These are phyloP conservation scores for Oppia nitens DNA, from an alignment of 1,140 invertebrate species.

Conservation along the genomic window DNA sequence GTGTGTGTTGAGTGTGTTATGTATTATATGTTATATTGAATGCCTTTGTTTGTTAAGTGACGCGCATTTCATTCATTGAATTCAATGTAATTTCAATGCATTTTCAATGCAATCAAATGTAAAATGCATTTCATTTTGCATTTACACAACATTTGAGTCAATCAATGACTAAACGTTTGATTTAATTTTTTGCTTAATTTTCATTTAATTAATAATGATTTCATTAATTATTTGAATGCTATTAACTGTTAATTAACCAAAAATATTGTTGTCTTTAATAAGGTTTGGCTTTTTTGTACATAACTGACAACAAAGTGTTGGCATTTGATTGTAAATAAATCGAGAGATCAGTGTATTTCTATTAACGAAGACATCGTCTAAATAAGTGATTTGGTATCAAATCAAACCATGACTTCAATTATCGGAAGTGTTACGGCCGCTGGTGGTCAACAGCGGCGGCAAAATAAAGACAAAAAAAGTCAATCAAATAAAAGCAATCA, in stretches of 20 bases:
- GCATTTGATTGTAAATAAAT: no score
- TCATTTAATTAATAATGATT: no score
- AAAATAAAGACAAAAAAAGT: background rate
- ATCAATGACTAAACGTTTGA: no score
- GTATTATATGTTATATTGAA: background rate
- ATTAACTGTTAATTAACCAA: no score
- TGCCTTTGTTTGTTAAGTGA: background rate
- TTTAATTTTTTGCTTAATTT: background rate
- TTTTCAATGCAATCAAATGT: background rate
- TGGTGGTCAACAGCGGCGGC: background rate
- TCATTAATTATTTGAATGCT: no score
- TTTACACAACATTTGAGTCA: background rate
- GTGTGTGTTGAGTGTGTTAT: background rate
- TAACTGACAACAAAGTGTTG: no score
- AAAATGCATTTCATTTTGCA: background rate
- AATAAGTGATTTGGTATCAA: no score
- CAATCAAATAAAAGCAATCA: background rate
- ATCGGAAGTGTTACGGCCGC: no score
- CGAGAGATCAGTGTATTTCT: no score
- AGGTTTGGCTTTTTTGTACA: no score
- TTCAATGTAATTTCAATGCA: background rate
- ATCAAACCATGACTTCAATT: background rate
- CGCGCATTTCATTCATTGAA: background rate
- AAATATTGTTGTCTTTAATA: no score
- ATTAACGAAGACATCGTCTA: no score